Conservation (phyloP, 2,888 invertebrate genomes). For the Pimpla rufipes region DNA sequence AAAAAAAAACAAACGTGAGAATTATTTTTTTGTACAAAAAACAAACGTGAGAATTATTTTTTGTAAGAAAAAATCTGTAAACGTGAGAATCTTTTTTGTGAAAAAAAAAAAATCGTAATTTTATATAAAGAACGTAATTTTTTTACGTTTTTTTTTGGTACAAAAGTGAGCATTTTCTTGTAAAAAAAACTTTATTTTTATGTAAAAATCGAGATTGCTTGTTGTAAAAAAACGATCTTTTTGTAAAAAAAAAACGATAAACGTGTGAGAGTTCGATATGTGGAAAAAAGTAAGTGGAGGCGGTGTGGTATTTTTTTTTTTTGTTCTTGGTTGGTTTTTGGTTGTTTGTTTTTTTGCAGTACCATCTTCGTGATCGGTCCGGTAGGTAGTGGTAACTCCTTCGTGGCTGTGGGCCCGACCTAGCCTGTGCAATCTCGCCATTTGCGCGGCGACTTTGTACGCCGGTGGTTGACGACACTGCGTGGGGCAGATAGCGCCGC, state of each 20-base stretch:
- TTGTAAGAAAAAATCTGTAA: slow-evolving; percentile 31
- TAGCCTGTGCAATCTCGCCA: slow-evolving; percentile 93
- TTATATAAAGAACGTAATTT: no score
- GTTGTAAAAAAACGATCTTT: no score
- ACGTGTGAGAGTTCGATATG: slow-evolving; percentile 13
- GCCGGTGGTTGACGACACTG: slow-evolving; percentile 91
- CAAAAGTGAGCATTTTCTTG: no score
- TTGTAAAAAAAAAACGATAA: slow-evolving; percentile 34
- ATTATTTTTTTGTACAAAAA: slow-evolving; percentile 33
- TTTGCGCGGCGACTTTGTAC: slow-evolving; percentile 94
- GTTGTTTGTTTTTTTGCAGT: slow-evolving; percentile 76
- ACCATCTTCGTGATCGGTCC: slow-evolving; percentile 90
- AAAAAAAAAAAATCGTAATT: no score
- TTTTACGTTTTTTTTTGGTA: no score
- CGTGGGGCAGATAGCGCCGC: slow-evolving; percentile 75
- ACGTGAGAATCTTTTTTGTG: slow-evolving; percentile 22
- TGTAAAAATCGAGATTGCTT: no score
- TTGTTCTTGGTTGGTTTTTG: slow-evolving; percentile 34
- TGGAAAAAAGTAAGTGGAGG: slow-evolving; percentile 31
- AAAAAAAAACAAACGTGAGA: slow-evolving; percentile 25
- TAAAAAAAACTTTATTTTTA: no score
- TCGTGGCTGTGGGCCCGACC: slow-evolving; percentile 95
- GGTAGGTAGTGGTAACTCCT: slow-evolving; percentile 89
- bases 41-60: slow-evolving; percentile 16
- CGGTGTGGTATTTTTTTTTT: slow-evolving; percentile 34